phyloP scores from a whole-genome alignment of 2,888 invertebrate genomes.

The Heteromurus nitidus region DNA sequence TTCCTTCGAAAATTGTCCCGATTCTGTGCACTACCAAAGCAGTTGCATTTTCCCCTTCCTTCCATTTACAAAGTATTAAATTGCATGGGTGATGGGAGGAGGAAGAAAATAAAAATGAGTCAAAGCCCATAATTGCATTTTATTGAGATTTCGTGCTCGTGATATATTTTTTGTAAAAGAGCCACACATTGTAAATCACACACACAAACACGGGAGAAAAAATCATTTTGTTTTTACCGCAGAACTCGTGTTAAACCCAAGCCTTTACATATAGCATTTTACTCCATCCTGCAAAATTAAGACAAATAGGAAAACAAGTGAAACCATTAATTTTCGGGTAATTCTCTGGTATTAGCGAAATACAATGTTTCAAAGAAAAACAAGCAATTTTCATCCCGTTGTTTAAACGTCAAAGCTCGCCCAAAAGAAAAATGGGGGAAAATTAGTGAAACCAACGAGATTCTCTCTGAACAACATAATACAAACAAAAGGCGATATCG shows the following conservation, averaged over 20 bases:
- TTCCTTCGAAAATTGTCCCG: too few relatives aligned
- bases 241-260: too few relatives aligned
- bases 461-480: background rate
- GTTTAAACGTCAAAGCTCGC: too few relatives aligned
- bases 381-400: background rate
- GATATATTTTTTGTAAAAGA: background rate
- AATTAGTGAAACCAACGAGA: background rate
- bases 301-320: conserved; percentile 51
- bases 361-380: background rate
- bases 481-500: conserved; percentile 2
- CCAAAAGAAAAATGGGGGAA: background rate
- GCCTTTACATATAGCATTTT: too few relatives aligned
- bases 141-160: conserved; percentile 5
- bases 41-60: too few relatives aligned
- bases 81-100: too few relatives aligned
- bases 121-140: conserved; percentile 5
- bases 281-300: conserved; percentile 26
- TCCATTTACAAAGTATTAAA: too few relatives aligned
- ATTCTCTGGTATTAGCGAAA: conserved; percentile 15
- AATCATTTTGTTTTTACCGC: too few relatives aligned
- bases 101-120: too few relatives aligned
- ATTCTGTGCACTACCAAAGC: too few relatives aligned
- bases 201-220: too few relatives aligned
- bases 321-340: conserved; percentile 43
- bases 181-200: too few relatives aligned